Percentiles rank a stretch among this genome's conserved stretches.
Evolutionary conservation across 1,140 invertebrate species (phyloP).

Genomic region (Plutomurus gul): DNA sequence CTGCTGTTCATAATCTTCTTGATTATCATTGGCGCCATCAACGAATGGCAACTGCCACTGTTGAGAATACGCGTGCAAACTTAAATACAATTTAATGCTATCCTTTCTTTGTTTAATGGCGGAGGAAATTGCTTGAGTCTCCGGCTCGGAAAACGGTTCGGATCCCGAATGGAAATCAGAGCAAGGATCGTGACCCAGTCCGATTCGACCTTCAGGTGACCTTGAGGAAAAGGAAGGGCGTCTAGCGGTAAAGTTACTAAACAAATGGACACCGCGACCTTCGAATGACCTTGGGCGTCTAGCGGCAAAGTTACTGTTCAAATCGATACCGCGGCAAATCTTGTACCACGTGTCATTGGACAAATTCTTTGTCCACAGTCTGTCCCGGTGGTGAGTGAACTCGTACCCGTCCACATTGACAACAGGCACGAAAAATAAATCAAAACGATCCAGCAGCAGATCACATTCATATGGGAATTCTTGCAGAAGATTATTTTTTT

Average conservation of each 20-base stretch:
- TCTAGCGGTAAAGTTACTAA: constrained; percentile 72
- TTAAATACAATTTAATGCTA: constrained; percentile 72
- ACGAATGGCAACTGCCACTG: constrained; percentile 85
- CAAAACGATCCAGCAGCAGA: constrained; percentile 65
- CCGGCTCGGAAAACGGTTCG: constrained; percentile 86
- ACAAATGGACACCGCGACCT: constrained; percentile 68
- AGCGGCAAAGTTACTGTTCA: constrained; percentile 73
- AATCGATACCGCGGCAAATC: constrained; percentile 66
- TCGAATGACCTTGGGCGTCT: background rate
- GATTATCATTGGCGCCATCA: constrained; percentile 69
- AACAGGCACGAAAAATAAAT: constrained; percentile 15
- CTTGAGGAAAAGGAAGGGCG: too few relatives aligned
- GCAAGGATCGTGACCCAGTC: constrained; percentile 85
- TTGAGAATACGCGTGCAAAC: constrained; percentile 86
- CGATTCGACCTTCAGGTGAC: constrained; percentile 62
- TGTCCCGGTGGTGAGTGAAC: constrained; percentile 49
- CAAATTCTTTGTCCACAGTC: constrained; percentile 67
- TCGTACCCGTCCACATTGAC: constrained; percentile 53
- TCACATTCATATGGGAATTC: constrained; percentile 50
- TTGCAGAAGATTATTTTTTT: constrained; percentile 51
- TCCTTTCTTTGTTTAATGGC: constrained; percentile 63
- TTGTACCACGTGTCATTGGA: constrained; percentile 42
- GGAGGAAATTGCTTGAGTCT: constrained; percentile 75
- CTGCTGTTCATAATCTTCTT: constrained; percentile 75
- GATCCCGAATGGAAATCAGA: constrained; percentile 84